Base-by-base conservation (phyloP, 2,113 vertebrate species). In the Crotalus tigris region DNA sequence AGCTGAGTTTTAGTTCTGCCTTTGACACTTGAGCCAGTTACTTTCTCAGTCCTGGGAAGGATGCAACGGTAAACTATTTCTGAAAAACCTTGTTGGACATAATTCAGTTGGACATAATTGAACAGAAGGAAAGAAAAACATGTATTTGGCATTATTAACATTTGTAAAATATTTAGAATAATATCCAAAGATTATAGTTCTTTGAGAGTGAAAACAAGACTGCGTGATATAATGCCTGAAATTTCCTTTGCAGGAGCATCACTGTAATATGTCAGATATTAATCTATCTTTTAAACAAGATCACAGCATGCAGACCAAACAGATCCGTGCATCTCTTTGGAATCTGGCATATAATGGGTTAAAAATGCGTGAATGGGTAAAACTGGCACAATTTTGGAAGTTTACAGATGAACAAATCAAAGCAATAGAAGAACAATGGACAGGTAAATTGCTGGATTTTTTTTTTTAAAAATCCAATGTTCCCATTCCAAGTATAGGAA, bases 371-470 rank as follows among this genome's bases (percentile, higher is more conserved):
- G 97, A 98, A 92, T 99, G 99, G 99, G 99, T 98, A 97, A 98
- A 95, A 94, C 94, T 99, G 93, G 98, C 99, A 26, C 19, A 92
- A 26, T 93, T 96, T 26, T 99, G 98, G 99, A 93, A 96, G 64
- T 99, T 99, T 95, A 98, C 97, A 0, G 97, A 97, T 21, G 96
- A 97, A 49, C 98, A 99, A 95, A 97, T 99, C 91, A 97, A 95
- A 93, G 98, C 98, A 93, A 99, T 99, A 3, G 97, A 98, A 95
- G 97, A 98, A 91, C 98, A 99, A 96, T 98, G 98, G 98, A 98
- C 98, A 98, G 99, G 99, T 99, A 97, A 95, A 24, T 39, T 91
- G 81, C 8, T 88, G 26, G 44, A 94, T 58, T 12, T 59, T 59
- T 59, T 61, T 64, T 6, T 39, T 39, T 2, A 39, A 8, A 17